Conservation (phyloP, 2,797 vertebrate genomes). For the Hephaestus fuliginosus region DNA sequence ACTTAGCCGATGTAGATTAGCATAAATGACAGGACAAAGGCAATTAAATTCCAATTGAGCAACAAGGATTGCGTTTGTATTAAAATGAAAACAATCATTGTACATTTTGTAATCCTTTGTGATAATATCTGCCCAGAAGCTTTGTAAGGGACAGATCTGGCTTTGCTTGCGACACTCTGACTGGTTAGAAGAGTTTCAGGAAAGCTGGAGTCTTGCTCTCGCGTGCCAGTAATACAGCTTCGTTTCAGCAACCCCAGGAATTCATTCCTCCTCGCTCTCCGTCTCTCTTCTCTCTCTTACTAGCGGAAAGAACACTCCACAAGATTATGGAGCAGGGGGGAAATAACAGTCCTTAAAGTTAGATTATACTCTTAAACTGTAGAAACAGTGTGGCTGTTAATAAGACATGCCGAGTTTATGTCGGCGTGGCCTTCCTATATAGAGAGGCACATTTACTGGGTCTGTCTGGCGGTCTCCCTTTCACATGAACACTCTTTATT, state of each 20-base stretch:
- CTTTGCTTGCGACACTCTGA: background rate
- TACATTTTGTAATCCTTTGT: background rate
- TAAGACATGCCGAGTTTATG: slow-evolving; percentile 51
- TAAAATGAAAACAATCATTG: background rate
- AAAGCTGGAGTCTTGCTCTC: slow-evolving; percentile 14
- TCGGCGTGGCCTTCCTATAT: slow-evolving; percentile 36
- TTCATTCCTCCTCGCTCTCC: slow-evolving; percentile 52
- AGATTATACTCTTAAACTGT: slow-evolving; percentile 69
- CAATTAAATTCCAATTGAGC: background rate
- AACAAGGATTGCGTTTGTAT: background rate
- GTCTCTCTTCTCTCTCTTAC: slow-evolving; percentile 40
- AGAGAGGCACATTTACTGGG: slow-evolving; percentile 16
- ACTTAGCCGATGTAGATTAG: background rate
- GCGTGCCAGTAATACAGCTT: slow-evolving; percentile 48
- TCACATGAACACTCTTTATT: slow-evolving; percentile 21
- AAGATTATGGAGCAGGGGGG: slow-evolving; percentile 74
- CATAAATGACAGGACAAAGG: background rate
- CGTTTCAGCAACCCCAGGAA: slow-evolving; percentile 68
- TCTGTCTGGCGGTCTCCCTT: slow-evolving; percentile 10
- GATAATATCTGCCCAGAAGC: background rate
- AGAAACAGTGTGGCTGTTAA: slow-evolving; percentile 64
- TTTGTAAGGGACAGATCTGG: slow-evolving; percentile 4
- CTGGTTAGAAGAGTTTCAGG: slow-evolving; percentile 34
- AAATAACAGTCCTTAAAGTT: slow-evolving; percentile 80
- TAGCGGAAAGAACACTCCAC: slow-evolving; percentile 68